A percentile compares a stretch with the other conserved stretches of the same genome.
These are phyloP conservation scores for Poeciliopsis prolifica DNA, from an alignment of 2,113 vertebrate species.

Conservation along the genomic window DNA sequence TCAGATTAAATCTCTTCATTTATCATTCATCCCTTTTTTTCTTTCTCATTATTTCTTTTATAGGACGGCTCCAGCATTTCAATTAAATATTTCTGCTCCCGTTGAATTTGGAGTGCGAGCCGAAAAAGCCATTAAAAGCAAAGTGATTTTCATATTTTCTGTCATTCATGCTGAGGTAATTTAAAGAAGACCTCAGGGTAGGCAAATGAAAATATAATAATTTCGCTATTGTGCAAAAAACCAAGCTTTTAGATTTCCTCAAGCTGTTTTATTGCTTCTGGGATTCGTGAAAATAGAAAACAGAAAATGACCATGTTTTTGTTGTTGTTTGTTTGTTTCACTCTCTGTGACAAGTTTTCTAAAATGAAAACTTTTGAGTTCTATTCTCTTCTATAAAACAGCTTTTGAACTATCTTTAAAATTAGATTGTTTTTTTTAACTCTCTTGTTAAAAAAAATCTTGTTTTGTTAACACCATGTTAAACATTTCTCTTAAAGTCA, in stretches of 20 bases:
- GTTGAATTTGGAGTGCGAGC: constrained; percentile 22
- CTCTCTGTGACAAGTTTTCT: neutral
- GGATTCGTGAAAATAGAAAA: constrained; percentile 6
- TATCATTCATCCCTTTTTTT: neutral
- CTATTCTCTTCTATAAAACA: neutral
- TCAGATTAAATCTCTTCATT: constrained; percentile 10
- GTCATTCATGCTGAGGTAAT: constrained; percentile 36
- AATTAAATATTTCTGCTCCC: constrained; percentile 14
- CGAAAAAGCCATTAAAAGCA: constrained; percentile 24
- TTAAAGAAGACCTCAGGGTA: constrained; percentile 40
- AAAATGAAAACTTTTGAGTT: too few relatives aligned
- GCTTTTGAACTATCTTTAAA: neutral
- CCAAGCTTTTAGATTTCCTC: constrained; percentile 25
- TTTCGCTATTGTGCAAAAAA: neutral
- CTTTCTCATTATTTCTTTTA: constrained; percentile 19
- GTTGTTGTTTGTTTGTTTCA: neutral
- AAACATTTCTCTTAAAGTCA: neutral
- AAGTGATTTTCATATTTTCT: constrained; percentile 36
- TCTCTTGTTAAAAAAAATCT: neutral
- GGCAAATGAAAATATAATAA: constrained; percentile 6
- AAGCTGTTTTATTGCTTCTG: constrained; percentile 1
- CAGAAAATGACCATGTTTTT: neutral
- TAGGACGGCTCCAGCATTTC: neutral
- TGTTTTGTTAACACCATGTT: neutral
- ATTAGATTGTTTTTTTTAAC: neutral